phyloP scores from a whole-genome alignment of 2,113 vertebrate genomes.

The human region GRCh38 chr18:57010001-57010500 shows the following conservation, averaged over 20 bases:
- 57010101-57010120: neutral
- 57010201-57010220: neutral
- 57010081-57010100: accelerated
- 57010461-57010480: neutral
- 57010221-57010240: neutral
- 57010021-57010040: accelerated
- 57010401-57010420: constrained; percentile 25
- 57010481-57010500: neutral
- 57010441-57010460: constrained; percentile 12
- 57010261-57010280: neutral
- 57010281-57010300: neutral
- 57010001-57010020: neutral
- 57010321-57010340: neutral
- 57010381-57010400: neutral
- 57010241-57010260: neutral
- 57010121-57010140: neutral
- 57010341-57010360: constrained; percentile 33
- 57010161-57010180: neutral
- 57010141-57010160: neutral
- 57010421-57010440: constrained; percentile 12
- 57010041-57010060: neutral
- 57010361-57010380: constrained; percentile 43
- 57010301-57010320: neutral
- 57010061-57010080: neutral
- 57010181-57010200: neutral